Percentiles rank a stretch among this genome's conserved stretches.
phyloP scores from a whole-genome alignment of 2,113 vertebrate species.

The Apodemus sylvaticus region DNA sequence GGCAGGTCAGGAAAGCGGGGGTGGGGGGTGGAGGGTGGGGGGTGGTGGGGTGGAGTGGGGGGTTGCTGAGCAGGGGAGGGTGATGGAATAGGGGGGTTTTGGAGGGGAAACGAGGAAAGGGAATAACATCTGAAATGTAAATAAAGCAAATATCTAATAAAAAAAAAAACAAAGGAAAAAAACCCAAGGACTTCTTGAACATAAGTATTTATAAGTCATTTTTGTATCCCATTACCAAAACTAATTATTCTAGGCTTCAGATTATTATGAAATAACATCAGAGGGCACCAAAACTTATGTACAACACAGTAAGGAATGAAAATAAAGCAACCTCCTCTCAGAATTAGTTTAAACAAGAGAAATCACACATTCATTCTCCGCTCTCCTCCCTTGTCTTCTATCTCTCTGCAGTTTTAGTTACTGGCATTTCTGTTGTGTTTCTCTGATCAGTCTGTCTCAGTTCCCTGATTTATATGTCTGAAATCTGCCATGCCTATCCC shows the following conservation, averaged over 20 bases:
- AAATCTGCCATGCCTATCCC: not conserved
- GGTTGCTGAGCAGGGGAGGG: too few species aligned
- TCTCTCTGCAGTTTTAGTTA: not conserved
- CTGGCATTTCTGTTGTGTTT: not conserved
- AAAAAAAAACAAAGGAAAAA: too few species aligned
- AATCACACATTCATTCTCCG: too few species aligned
- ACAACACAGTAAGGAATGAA: not conserved
- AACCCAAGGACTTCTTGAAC: not conserved
- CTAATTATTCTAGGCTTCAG: not conserved
- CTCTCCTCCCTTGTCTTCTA: not conserved
- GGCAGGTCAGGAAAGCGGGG: too few species aligned
- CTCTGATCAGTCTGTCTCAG: not conserved
- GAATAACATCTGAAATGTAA: too few species aligned
- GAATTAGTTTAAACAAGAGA: not conserved
- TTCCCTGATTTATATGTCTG: not conserved
- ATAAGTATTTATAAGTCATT: not conserved
- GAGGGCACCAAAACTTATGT: not conserved
- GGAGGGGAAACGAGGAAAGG: too few species aligned
- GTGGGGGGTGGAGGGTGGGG: too few species aligned
- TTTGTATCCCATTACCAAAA: not conserved
- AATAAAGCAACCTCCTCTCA: not conserved
- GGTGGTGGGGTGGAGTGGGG: too few species aligned
- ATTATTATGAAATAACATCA: not conserved
- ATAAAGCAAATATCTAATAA: too few species aligned
- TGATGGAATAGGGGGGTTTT: too few species aligned